Evolutionary conservation across 2,113 vertebrate species (phyloP), one percentile per base, ranked within the genome.

Genomic region (Chinchilla lanigera): DNA sequence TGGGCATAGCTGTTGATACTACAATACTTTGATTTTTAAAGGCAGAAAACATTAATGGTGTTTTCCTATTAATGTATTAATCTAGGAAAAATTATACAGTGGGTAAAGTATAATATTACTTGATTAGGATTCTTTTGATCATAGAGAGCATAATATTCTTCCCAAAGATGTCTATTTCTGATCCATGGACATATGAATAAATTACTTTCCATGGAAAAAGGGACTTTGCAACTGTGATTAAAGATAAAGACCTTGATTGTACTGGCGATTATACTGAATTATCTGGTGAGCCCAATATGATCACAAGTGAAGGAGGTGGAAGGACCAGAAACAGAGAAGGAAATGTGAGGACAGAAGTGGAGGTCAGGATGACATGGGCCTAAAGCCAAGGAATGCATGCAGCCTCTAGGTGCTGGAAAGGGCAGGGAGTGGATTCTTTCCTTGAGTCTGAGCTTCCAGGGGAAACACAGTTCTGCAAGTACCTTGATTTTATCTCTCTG

Each of bases 21-120:
- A 86, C n/a, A n/a, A n/a, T 50, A 75, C 47, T 86, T 90, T 52
- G 24, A 87, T 41, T 87, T 91, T 91, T 91, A 82, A 94, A 87
- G 41, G 10, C 82, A 67, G 73, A 87, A 65, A 91, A 83, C 75
- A 88, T 67, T 91, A 77, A 77, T 75, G 14, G 10, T 52, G 26
- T 60, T 94, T 96, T 94, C 17, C 47, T 58, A n/a, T 67, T 78
- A 75, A 4, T 83, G 50, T 88, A 41, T 83, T 60, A 88, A 44
- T 54, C 52, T 22, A 78, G 28, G 63, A 17, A 56, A 81, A 90
- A 71, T 85, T 89, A n/a, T 61, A 89, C 78, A 78, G 52, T 65
- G 75, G 26, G 50, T 65, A 28, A 78, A 69, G 71, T 69, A n/a
- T 65, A 63, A n/a, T 75, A 73, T 50, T 60, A 44, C 38, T 60